These are phyloP conservation scores for Azemiops feae DNA, from an alignment of 2,113 vertebrate species.

Conservation along the genomic window DNA sequence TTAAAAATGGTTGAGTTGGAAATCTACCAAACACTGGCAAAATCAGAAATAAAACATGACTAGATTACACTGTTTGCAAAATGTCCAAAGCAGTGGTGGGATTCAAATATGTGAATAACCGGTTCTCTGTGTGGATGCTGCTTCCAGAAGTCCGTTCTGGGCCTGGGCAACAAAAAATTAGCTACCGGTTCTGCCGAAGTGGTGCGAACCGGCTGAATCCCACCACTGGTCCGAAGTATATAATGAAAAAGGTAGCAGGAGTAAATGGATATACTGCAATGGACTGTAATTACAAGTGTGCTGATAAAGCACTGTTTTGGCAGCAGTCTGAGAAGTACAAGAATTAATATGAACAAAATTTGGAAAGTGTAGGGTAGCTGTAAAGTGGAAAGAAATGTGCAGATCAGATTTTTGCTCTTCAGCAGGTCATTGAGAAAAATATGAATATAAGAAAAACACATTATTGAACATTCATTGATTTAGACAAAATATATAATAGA, in stretches of 20 bases:
- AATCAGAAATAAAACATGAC: background rate
- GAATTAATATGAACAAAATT: background rate
- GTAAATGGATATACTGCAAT: too few species aligned
- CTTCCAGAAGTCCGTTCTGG: too few species aligned
- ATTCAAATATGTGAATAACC: too few species aligned
- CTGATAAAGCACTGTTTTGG: too few species aligned
- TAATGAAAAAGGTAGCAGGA: too few species aligned
- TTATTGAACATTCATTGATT: background rate
- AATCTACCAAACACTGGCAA: background rate
- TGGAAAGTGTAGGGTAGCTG: background rate
- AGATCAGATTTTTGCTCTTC: background rate
- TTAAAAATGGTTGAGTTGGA: background rate
- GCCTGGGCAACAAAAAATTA: too few species aligned
- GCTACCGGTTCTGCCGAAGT: too few species aligned
- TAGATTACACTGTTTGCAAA: background rate
- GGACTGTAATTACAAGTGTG: too few species aligned
- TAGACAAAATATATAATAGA: background rate
- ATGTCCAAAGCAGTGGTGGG: background rate
- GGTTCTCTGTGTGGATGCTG: too few species aligned
- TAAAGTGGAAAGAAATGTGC: background rate
- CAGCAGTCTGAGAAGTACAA: too few species aligned
- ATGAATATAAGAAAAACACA: background rate
- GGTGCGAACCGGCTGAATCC: too few species aligned
- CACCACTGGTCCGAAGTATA: too few species aligned
- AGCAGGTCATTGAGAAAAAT: background rate